Evolutionary conservation across 1,140 invertebrate species (phyloP).

Genomic region (Drosophila quadrilineata): DNA sequence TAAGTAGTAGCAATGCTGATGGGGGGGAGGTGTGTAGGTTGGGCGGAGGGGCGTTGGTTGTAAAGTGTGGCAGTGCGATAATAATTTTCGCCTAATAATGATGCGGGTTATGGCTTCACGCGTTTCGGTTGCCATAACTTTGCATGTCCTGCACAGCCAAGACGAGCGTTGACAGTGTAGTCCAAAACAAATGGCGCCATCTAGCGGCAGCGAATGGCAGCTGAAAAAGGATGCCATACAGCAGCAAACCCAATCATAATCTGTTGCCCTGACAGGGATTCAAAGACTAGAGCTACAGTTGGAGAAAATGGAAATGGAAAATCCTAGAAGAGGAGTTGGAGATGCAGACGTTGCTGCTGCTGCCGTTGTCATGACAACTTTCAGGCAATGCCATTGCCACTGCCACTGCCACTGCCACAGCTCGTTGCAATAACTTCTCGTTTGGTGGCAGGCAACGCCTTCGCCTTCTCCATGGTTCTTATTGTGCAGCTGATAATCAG

Average conservation of each 20-base stretch:
- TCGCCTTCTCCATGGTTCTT: slow-evolving; percentile 38
- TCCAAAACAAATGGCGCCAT: slow-evolving; percentile 37
- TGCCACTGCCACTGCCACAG: slow-evolving; percentile 25
- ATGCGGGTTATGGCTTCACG: slow-evolving; percentile 73
- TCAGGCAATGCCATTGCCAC: slow-evolving; percentile 12
- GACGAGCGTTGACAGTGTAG: slow-evolving; percentile 34
- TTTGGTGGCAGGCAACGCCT: slow-evolving; percentile 29
- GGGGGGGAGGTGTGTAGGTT: not conserved
- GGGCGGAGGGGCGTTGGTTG: slow-evolving; percentile 10
- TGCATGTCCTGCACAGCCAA: slow-evolving; percentile 54
- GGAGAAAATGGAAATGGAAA: not conserved
- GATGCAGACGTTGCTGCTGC: not conserved
- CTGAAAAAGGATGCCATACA: not conserved
- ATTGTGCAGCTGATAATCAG: slow-evolving; percentile 70
- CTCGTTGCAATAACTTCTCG: slow-evolving; percentile 75
- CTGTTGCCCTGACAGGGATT: slow-evolving; percentile 55
- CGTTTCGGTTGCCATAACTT: slow-evolving; percentile 62
- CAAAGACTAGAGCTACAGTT: slow-evolving; percentile 4
- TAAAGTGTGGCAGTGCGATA: slow-evolving; percentile 61
- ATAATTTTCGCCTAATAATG: slow-evolving; percentile 80
- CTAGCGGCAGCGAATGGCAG: not conserved
- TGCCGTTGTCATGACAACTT: slow-evolving; percentile 64
- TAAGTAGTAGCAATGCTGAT: slow-evolving; percentile 20
- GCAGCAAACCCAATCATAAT: slow-evolving; percentile 72
- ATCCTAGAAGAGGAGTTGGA: not conserved